Evolutionary conservation across 2,113 vertebrate genomes (phyloP), one percentile per base, ranked within the genome.

Genomic region (Sula dactylatra): DNA sequence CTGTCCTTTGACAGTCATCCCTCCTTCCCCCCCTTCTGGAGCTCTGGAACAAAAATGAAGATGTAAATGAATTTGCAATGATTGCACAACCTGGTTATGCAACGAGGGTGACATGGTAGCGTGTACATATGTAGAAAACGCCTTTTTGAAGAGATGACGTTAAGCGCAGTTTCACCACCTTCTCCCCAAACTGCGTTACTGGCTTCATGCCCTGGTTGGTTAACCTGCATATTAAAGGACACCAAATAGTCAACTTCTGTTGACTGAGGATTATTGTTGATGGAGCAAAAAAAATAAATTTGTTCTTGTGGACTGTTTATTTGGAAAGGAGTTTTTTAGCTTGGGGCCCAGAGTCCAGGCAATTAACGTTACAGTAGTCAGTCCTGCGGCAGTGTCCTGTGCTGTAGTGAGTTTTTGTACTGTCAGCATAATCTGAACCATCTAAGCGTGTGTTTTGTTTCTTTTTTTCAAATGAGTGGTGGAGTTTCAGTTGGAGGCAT

Each of bases 51-150:
- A 74, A 88, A 88, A 86, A 85, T 59, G 82, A 62, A 94, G 93
- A 94, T 86, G 89, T 71, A 96, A 94, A 96, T 94, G 93, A 82
- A 66, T 88, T 79, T 96, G 84, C 78, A 88, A 3, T 31, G 87
- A 81, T 97, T 96, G 89, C 94, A 91, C 95, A 97, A 97, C 64
- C n/a, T 0, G 2, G 64, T 97, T 97, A 86, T 90, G 94, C 91
- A 96, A 96, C 0, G 1, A 80, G 84, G 84, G 87, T 95, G 94
- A 90, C 27, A 50, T 78, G 84, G 88, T 91, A 71, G 94, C 1
- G 0, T 81, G 44, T 94, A 40, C 87, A 70, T 82, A 50, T 96
- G 94, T 50, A 96, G 93, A 96, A 95, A 94, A 88, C 2, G 38
- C 93, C 87, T 97, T 84, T 93, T 89, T 56, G 86, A 91, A 82